Evolutionary conservation across 2,797 vertebrate species (phyloP).

Genomic region (Takifugu rubripes): DNA sequence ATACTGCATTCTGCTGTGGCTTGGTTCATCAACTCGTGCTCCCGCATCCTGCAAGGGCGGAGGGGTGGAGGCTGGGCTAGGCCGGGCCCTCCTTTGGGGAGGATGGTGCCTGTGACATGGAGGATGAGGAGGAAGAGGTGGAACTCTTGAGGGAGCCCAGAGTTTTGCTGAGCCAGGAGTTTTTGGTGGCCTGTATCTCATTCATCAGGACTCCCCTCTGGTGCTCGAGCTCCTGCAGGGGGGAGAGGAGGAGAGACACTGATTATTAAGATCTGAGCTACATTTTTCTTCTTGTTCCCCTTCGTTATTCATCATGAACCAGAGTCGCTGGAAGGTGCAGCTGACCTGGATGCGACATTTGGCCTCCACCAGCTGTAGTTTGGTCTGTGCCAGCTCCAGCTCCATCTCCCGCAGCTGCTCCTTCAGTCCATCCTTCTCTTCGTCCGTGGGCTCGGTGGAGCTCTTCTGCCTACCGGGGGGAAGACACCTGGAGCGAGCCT

Average conservation of each 20-base stretch:
- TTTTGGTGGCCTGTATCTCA: slow-evolving; percentile 98
- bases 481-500: slow-evolving; percentile 79
- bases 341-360: slow-evolving; percentile 98
- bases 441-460: slow-evolving; percentile 78
- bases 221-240: slow-evolving; percentile 91
- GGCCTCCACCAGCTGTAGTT: slow-evolving; percentile 97
- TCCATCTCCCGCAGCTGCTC: slow-evolving; percentile 95
- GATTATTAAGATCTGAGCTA: too few species aligned
- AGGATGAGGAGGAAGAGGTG: slow-evolving; percentile 70
- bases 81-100: slow-evolving; percentile 86
- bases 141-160: slow-evolving; percentile 96
- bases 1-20: slow-evolving; percentile 62
- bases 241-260: slow-evolving; percentile 1
- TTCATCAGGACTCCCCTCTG: slow-evolving; percentile 95
- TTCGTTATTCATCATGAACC: too few species aligned
- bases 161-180: slow-evolving; percentile 99
- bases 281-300: too few species aligned
- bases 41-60: slow-evolving; percentile 32
- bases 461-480: slow-evolving; percentile 61
- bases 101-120: slow-evolving; percentile 67
- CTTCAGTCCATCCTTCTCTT: slow-evolving; percentile 92
- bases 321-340: background rate
- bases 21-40: slow-evolving; percentile 53
- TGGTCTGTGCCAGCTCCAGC: slow-evolving; percentile 96
- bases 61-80: slow-evolving; percentile 60